Percentiles rank a stretch among this genome's conserved stretches.
Evolutionary conservation across 2,888 invertebrate species (phyloP).

Genomic region (Elysia crispata): DNA sequence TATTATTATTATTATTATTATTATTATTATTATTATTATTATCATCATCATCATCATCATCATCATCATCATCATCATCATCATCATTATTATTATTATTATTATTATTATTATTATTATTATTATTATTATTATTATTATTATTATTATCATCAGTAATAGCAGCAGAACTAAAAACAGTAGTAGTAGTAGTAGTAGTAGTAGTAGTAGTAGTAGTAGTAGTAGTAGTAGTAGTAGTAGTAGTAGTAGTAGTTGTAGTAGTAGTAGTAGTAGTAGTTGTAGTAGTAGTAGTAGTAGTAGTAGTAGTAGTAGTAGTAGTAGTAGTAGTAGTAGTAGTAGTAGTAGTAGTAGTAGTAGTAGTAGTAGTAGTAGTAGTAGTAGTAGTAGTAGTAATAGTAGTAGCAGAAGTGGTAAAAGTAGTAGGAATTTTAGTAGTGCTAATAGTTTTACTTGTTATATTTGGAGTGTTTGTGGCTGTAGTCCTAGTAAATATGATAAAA

Average conservation of each 20-base stretch:
- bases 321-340: not conserved
- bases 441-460: too few species aligned
- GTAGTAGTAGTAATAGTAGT: slow-evolving; percentile 2
- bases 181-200: not conserved
- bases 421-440: too few species aligned
- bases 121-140: not conserved
- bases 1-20: not conserved
- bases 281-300: not conserved
- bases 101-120: slow-evolving; percentile 9
- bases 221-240: not conserved
- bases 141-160: not conserved
- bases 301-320: not conserved
- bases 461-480: too few species aligned
- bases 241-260: not conserved
- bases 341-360: slow-evolving; percentile 9
- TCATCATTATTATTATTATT: not conserved
- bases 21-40: not conserved
- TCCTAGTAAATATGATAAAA: too few species aligned
- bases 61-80: not conserved
- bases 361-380: slow-evolving; percentile 9
- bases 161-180: not conserved
- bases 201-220: not conserved
- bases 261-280: not conserved
- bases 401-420: too few species aligned
- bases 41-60: slow-evolving; percentile 2